These are phyloP conservation scores for Branchellion lobata DNA, from an alignment of 2,888 invertebrate species.

Conservation along the genomic window DNA sequence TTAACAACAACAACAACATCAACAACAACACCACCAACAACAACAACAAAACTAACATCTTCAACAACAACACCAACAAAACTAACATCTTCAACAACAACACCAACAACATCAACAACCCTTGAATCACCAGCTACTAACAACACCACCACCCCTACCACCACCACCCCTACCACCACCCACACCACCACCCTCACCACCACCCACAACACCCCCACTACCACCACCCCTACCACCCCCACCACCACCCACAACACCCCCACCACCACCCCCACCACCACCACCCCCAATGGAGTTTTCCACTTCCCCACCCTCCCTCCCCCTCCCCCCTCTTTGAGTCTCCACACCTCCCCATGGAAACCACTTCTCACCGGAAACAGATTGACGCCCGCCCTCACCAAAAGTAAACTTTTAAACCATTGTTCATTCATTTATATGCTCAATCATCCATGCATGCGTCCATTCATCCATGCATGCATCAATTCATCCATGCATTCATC, in stretches of 20 bases:
- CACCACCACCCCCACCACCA: too few relatives aligned
- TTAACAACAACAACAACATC: neutral
- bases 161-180: neutral
- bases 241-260: too few relatives aligned
- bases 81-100: neutral
- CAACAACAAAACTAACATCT: neutral
- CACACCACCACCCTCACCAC: neutral
- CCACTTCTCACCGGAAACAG: neutral
- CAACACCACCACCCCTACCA: neutral
- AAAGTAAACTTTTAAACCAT: neutral
- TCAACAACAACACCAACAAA: neutral
- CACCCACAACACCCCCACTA: neutral
- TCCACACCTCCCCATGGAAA: conserved; percentile 1
- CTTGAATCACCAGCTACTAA: neutral
- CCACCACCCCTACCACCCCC: neutral
- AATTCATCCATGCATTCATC: conserved; percentile 10
- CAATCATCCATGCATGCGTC: neutral
- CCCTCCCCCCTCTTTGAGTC: neutral
- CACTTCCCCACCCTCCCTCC: neutral
- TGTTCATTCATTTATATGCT: neutral
- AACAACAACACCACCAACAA: neutral
- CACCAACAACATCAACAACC: neutral
- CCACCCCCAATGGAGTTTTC: neutral
- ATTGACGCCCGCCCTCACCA: neutral
- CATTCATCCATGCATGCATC: neutral